Evolutionary conservation across 2,797 vertebrate species (phyloP).

Genomic region (Adelosebastes latens): DNA sequence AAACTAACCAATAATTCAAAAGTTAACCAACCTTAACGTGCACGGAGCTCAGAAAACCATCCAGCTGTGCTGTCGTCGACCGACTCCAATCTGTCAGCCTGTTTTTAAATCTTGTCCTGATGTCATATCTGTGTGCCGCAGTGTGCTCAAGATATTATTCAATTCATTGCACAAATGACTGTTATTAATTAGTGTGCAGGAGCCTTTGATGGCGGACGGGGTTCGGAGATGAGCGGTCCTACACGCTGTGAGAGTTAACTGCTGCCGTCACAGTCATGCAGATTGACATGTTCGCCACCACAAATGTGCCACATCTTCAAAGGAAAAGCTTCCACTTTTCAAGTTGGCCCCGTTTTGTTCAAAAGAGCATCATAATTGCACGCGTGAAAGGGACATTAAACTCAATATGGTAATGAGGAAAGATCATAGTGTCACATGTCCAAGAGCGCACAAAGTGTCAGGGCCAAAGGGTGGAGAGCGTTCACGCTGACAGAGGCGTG

Average conservation of each 20-base stretch:
- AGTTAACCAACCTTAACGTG: not conserved
- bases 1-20: not conserved
- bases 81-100: not conserved
- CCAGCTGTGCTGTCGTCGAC: not conserved
- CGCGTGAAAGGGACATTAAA: not conserved
- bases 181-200: conserved; percentile 50
- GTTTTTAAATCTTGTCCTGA: conserved; percentile 29
- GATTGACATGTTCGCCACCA: conserved; percentile 7
- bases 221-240: conserved; percentile 17
- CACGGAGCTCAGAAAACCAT: not conserved
- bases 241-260: not conserved
- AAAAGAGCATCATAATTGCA: not conserved
- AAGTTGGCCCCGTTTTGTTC: not conserved
- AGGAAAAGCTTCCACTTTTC: not conserved
- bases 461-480: not conserved
- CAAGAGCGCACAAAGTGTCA: not conserved
- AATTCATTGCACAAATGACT: conserved; percentile 39
- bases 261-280: not conserved
- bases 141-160: conserved; percentile 22
- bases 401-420: not conserved
- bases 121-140: conserved; percentile 3
- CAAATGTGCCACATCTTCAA: conserved; percentile 29
- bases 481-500: not conserved
- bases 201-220: conserved; percentile 22
- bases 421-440: not conserved